Base-by-base conservation (phyloP, 35 echinoderm and acorn worm species). In the Stichopus chloronotus region DNA sequence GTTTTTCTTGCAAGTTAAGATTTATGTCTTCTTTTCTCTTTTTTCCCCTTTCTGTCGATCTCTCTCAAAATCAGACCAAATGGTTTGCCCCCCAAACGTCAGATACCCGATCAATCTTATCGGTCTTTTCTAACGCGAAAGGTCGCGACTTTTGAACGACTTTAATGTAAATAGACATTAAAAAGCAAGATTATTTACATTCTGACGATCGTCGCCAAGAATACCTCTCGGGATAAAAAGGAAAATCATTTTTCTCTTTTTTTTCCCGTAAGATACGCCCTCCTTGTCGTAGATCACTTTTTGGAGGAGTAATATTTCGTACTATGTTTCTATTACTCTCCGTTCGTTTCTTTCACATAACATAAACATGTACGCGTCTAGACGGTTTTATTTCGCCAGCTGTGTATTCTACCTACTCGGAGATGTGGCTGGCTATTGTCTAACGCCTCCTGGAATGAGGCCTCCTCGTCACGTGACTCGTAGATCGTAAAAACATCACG, bases 341-440 rank as follows among this genome's bases (percentile, higher is more conserved):
- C 14, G 14, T 16, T 74, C 69, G 4, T n/a, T 74, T 74, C 13
- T n/a, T 74, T 74, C 13, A 74, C 69, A 74, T 74, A 74, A 74
- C 69, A 74, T 74, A 74, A 74, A 74, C 69, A 74, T 43, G 30
- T 3, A 43, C 30, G 30, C n/a, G 69, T 74, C 69, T 74, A 74
- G 69, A 74, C 69, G 13, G 30, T 74, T 74, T 74, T 74, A 19
- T 24, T 74, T 22, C 22, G 69, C 14, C 7, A 19, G 19, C 69
- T 74, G 69, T 74, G 69, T 74, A 74, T 74, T 74, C 69, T 74
- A 74, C 69, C 69, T 20, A 74, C 69, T 74, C 69, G 69, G 69
- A 74, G 69, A 74, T 74, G 30, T 43, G 2, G 69, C 69, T 74
- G 69, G 69, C 69, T 74, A 74, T 74, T n/a, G 69, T 74, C 69